Conservation (phyloP, 2,888 invertebrate species). For the Epirrita christyi region DNA sequence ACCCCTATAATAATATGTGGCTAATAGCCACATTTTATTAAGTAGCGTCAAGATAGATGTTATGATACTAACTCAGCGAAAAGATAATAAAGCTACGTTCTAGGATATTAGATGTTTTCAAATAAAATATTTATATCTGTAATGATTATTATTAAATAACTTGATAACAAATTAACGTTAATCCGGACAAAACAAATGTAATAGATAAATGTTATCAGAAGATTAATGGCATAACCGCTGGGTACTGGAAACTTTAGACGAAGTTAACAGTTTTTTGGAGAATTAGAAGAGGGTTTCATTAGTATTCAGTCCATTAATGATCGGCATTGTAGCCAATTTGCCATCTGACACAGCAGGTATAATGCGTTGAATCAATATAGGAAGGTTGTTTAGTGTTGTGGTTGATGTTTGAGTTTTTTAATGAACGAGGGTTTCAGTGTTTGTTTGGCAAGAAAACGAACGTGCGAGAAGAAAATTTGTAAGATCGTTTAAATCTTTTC, state of each 20-base stretch:
- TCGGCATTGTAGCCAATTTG: neutral
- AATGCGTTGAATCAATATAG: no score
- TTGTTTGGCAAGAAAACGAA: no score
- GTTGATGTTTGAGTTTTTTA: no score
- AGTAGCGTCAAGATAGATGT: neutral
- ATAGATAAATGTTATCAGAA: slow-evolving; percentile 37
- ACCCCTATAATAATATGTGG: no score
- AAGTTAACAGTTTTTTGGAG: slow-evolving; percentile 8
- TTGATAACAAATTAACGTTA: slow-evolving; percentile 35
- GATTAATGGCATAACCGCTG: slow-evolving; percentile 31
- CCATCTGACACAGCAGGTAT: no score
- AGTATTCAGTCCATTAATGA: neutral
- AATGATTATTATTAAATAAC: slow-evolving; percentile 35
- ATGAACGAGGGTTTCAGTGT: no score
- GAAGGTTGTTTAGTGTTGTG: no score
- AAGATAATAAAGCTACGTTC: slow-evolving; percentile 7
- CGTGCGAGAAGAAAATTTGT: neutral
- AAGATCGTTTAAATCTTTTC: neutral
- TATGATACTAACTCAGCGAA: slow-evolving; percentile 8
- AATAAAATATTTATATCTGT: slow-evolving; percentile 17
- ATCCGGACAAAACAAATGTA: slow-evolving; percentile 39
- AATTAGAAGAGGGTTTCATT: slow-evolving; percentile 6
- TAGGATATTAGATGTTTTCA: neutral
- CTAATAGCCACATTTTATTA: neutral
- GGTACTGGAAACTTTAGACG: neutral